Base-by-base conservation (phyloP, 2,113 vertebrate genomes). In the Anseranas semipalmata region DNA sequence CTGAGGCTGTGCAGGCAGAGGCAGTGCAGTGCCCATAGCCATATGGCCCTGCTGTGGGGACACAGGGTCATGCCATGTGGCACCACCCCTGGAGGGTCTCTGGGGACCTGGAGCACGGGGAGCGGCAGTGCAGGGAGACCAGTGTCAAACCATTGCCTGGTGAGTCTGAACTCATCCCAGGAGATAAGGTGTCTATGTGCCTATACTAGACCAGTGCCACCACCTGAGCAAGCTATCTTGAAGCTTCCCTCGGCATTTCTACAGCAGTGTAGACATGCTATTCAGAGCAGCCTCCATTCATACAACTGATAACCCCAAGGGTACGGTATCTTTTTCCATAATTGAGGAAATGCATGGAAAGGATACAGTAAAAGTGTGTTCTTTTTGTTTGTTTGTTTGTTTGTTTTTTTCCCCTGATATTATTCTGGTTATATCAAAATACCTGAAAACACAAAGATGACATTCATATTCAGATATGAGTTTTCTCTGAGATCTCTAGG, bases 21-120 rank as follows among this genome's bases (percentile, higher is more conserved):
- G 19, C 1, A 25, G 16, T 8, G 28, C 32, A 41, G 20, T 73
- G 43, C 39, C 39, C 75, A 22, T 2, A 56, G 30, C 4, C 41
- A 10, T 39, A 48, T 0, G 0, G 22, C 46, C n/a, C 59, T 30
- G 35, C 32, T 10, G 1, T 2, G 20, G 53, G 25, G 21, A 28
- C 41, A 35, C 2, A 28, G 24, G 16, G 15, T 12, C 18, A 2
- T 6, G 17, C 52, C 3, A 2, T 4, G 14, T 46, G 59, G 3
- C 27, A 48, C 2, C 7, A 2, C 7, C 82, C 30, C 35, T 18
- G 7, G 17, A 22, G 25, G 60, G 22, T 8, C 35, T 35, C 30
- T 25, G 80, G 7, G 7, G 7, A 43, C 48, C 33, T 39, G 59
- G 30, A 45, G 8, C 27, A 24, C 48, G n/a, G 37, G 27, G 7